A percentile compares a stretch with the other conserved stretches of the same genome.
Conservation (phyloP, 2,113 vertebrate species). For the Girardinichthys multiradiatus region DNA sequence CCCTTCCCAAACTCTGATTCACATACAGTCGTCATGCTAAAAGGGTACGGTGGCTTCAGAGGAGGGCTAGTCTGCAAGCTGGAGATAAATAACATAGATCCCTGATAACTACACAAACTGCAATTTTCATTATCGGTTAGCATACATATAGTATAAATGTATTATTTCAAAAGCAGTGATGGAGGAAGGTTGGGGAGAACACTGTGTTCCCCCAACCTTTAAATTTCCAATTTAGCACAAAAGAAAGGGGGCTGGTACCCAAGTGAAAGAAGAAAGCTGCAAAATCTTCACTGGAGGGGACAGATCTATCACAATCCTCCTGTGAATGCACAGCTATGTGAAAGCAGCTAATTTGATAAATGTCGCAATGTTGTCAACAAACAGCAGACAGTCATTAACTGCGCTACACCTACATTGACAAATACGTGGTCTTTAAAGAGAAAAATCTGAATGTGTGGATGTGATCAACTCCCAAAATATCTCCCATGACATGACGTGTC, state of each 20-base stretch:
- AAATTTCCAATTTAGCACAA: slow-evolving; percentile 70
- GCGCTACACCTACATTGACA: slow-evolving; percentile 17
- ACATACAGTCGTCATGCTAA: slow-evolving; percentile 9
- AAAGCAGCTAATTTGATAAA: slow-evolving; percentile 68
- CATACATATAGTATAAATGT: slow-evolving; percentile 15
- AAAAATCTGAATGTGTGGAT: not conserved
- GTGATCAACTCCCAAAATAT: not conserved
- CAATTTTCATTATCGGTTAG: slow-evolving; percentile 41
- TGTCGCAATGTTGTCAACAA: slow-evolving; percentile 42
- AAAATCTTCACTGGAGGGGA: slow-evolving; percentile 48
- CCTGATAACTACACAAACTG: slow-evolving; percentile 17
- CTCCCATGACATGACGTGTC: not conserved
- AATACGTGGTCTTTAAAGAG: slow-evolving; percentile 10
- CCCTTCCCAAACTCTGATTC: slow-evolving; percentile 27
- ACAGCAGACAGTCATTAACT: slow-evolving; percentile 22
- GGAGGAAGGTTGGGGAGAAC: slow-evolving; percentile 5
- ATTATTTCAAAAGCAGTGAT: slow-evolving; percentile 10
- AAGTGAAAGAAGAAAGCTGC: slow-evolving; percentile 51
- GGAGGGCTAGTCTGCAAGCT: slow-evolving; percentile 47
- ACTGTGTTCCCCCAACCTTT: slow-evolving; percentile 38
- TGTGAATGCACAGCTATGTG: slow-evolving; percentile 25
- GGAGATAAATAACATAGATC: slow-evolving; percentile 55
- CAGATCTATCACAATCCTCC: slow-evolving; percentile 55
- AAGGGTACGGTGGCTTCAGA: slow-evolving; percentile 19
- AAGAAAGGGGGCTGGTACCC: slow-evolving; percentile 31